phyloP scores from a whole-genome alignment of 2,113 vertebrate species.

The Sylvia atricapilla region DNA sequence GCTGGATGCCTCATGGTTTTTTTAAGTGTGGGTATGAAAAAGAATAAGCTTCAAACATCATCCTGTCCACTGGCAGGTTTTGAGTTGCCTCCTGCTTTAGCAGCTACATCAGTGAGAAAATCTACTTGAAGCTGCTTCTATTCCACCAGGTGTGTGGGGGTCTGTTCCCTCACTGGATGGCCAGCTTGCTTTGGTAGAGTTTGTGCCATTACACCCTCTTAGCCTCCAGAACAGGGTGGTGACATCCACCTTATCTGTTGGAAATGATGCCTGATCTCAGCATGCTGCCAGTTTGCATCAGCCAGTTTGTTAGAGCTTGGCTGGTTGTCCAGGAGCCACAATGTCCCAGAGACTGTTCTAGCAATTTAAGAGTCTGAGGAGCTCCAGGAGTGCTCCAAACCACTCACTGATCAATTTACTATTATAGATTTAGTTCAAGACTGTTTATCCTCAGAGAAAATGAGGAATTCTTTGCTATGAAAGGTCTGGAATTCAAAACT shows the following conservation, averaged over 20 bases:
- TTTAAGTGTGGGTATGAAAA: neutral
- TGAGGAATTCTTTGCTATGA: neutral
- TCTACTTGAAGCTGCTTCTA: neutral
- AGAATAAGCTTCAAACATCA: neutral
- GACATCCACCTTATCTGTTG: neutral
- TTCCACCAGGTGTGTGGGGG: neutral
- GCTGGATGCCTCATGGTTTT: neutral
- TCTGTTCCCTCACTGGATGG: neutral
- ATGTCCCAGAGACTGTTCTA: neutral
- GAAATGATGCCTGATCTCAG: neutral
- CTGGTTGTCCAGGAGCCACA: neutral
- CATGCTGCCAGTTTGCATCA: neutral
- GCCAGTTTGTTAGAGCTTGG: neutral
- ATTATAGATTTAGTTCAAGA: neutral
- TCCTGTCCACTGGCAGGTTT: neutral
- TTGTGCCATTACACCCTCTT: neutral
- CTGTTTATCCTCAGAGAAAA: neutral
- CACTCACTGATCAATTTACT: neutral
- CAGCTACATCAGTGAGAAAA: neutral
- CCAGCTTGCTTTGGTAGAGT: neutral
- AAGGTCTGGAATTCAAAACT: neutral
- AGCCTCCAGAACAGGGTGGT: neutral
- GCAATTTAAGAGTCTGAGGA: neutral
- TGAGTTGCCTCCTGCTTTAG: neutral
- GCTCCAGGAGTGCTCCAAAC: neutral